These are phyloP conservation scores for Xanthia icteritia DNA, from an alignment of 2,888 invertebrate genomes.

Conservation along the genomic window DNA sequence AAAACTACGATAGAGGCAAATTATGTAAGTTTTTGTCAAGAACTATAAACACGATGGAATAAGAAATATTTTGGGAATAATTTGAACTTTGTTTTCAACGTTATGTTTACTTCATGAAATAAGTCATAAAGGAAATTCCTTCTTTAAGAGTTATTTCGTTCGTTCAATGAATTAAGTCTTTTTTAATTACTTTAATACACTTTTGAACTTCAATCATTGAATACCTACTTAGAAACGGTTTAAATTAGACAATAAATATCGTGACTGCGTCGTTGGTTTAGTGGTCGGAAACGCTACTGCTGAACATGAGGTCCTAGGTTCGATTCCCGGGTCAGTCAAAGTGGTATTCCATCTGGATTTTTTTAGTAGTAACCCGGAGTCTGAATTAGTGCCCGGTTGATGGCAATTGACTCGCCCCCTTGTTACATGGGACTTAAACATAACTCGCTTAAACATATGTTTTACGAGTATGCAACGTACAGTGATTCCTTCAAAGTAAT, in stretches of 20 bases:
- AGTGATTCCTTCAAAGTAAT: not conserved
- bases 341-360: not conserved
- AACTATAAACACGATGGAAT: not conserved
- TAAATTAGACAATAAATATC: not conserved
- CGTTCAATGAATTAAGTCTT: not conserved
- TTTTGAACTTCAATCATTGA: not conserved
- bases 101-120: not conserved
- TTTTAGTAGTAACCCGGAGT: not conserved
- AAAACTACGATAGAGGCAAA: constrained; percentile 25
- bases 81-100: constrained; percentile 28
- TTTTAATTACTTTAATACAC: not conserved
- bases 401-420: not conserved
- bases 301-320: too few species aligned
- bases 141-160: not conserved
- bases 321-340: too few species aligned
- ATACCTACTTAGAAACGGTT: not conserved
- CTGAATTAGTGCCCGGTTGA: not conserved
- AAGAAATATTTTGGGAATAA: constrained; percentile 26
- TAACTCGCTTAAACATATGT: not conserved
- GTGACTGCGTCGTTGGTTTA: too few species aligned
- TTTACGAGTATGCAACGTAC: not conserved
- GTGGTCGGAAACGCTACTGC: too few species aligned
- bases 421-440: too few species aligned
- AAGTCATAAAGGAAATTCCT: not conserved
- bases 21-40: constrained; percentile 34